Evolutionary conservation across 2,113 vertebrate genomes (phyloP).

Genomic region (Mugil cephalus): DNA sequence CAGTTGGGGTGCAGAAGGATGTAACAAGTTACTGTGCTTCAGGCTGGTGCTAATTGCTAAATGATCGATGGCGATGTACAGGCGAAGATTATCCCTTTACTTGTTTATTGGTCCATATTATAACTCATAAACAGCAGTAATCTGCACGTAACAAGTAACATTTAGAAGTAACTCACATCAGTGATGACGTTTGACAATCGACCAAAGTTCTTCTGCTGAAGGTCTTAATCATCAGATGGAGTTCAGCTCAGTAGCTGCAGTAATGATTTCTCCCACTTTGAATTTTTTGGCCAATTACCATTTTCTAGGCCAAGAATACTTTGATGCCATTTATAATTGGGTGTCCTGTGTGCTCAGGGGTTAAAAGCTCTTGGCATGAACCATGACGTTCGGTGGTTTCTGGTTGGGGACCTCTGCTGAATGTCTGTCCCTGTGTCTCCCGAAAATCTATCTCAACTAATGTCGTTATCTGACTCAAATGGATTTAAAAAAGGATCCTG

Average conservation of each 20-base stretch:
- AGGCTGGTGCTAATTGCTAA: conserved; percentile 2
- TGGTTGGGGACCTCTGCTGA: background rate
- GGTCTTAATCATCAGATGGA: background rate
- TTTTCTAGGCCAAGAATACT: background rate
- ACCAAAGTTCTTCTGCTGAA: background rate
- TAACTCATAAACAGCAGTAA: background rate
- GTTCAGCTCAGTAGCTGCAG: background rate
- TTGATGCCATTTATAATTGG: background rate
- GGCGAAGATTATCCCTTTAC: background rate
- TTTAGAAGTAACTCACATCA: background rate
- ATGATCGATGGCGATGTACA: background rate
- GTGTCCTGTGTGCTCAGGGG: too few species aligned
- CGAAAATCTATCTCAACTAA: background rate
- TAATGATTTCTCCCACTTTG: background rate
- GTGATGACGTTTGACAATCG: too few species aligned
- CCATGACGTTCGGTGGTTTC: background rate
- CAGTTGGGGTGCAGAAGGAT: too few species aligned
- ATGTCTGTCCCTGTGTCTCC: background rate
- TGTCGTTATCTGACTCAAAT: too few species aligned
- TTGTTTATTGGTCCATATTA: background rate
- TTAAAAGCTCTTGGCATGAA: background rate
- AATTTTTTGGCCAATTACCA: background rate
- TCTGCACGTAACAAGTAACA: background rate
- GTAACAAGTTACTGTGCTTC: too few species aligned
- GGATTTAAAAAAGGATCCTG: too few species aligned